phyloP scores from a whole-genome alignment of 1,140 invertebrate genomes.

The Thaumetopoea pityocampa region DNA sequence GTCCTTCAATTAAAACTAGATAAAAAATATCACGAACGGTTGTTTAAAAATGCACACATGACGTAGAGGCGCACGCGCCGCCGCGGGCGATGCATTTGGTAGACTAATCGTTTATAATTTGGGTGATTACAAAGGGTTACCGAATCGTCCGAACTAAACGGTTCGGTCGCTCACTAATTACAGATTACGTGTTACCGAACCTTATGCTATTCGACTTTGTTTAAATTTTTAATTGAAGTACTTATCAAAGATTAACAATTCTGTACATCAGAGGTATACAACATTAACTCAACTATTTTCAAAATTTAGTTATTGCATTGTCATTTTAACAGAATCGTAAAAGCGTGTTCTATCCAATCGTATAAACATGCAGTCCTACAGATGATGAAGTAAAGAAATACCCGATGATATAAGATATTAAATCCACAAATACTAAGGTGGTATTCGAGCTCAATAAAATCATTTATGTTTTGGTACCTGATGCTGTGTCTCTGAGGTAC shows the following conservation, averaged over 20 bases:
- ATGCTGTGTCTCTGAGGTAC: no score
- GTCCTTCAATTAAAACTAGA: slow-evolving; percentile 24
- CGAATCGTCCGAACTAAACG: slow-evolving; percentile 20
- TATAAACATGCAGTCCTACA: no score
- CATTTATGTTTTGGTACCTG: no score
- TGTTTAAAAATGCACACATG: slow-evolving; percentile 21
- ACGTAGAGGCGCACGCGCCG: slow-evolving; percentile 19
- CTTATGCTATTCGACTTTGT: slow-evolving; percentile 9
- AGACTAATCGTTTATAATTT: slow-evolving; percentile 34
- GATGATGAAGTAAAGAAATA: no score
- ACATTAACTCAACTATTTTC: no score
- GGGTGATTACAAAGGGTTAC: slow-evolving; percentile 31
- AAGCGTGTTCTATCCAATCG: no score
- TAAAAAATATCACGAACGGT: slow-evolving; percentile 19
- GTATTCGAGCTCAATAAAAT: no score
- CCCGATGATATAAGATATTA: no score
- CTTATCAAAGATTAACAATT: slow-evolving; percentile 9
- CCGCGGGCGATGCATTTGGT: slow-evolving; percentile 13
- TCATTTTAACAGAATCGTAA: no score
- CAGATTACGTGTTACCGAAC: slow-evolving; percentile 19
- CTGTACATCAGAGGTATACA: no score
- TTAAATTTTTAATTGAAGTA: slow-evolving; percentile 12
- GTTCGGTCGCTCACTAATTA: slow-evolving; percentile 30
- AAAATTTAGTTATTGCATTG: no score
- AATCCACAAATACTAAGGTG: no score